These are phyloP conservation scores for Diabrotica virgifera DNA, from an alignment of 1,140 invertebrate species.

Conservation along the genomic window DNA sequence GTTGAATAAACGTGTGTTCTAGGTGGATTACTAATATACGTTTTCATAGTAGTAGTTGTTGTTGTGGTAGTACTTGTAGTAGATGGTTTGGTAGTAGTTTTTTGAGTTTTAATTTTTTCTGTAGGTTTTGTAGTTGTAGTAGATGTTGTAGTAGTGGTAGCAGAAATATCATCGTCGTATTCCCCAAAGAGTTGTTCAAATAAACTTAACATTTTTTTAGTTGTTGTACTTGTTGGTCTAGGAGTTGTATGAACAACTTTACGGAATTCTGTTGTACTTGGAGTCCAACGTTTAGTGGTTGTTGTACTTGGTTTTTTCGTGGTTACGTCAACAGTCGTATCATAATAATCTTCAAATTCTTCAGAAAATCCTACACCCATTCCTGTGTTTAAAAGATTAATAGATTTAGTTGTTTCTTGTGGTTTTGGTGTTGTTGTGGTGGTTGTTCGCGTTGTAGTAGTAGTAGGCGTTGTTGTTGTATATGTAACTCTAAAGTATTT, in stretches of 20 bases:
- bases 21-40: background rate
- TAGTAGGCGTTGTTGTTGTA: constrained; percentile 40
- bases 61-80: constrained; percentile 5
- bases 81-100: background rate
- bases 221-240: constrained; percentile 33
- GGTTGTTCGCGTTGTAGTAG: constrained; percentile 42
- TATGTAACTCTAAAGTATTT: constrained; percentile 31
- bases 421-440: constrained; percentile 39
- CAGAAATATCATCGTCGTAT: constrained; percentile 40
- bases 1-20: constrained; percentile 18
- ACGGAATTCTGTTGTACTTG: constrained; percentile 23
- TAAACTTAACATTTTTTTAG: constrained; percentile 40
- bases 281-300: constrained; percentile 16
- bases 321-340: constrained; percentile 13
- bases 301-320: background rate
- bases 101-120: constrained; percentile 3
- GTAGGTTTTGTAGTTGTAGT: constrained; percentile 10
- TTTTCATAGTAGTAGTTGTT: constrained; percentile 5
- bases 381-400: constrained; percentile 36
- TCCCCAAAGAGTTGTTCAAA: constrained; percentile 47
- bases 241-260: constrained; percentile 32
- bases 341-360: constrained; percentile 39
- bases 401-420: constrained; percentile 32
- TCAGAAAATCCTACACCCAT: constrained; percentile 43
- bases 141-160: constrained; percentile 23